Evolutionary conservation across 2,797 vertebrate genomes (phyloP).

Genomic region (Dryobates pubescens): DNA sequence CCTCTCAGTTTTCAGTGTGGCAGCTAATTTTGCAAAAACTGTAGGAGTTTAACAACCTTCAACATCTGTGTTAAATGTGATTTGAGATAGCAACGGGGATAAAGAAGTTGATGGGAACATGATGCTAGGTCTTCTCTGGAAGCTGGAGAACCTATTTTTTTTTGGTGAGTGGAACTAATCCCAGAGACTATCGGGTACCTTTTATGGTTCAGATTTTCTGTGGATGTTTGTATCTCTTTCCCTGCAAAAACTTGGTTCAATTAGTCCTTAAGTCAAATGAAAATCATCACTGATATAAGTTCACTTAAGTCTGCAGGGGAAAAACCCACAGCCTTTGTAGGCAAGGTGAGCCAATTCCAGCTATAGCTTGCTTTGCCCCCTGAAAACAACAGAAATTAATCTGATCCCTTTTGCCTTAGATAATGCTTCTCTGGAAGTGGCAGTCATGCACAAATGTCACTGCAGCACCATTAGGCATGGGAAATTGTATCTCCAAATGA

Average conservation of each 20-base stretch:
- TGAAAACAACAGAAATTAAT: not conserved
- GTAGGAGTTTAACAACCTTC: not conserved
- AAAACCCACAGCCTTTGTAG: not conserved
- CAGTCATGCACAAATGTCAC: not conserved
- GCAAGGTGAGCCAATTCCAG: not conserved
- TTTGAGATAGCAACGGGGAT: accelerated
- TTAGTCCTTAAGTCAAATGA: not conserved
- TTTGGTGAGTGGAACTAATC: not conserved
- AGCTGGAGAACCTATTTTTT: not conserved
- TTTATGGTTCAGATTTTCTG: not conserved
- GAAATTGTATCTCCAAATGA: not conserved
- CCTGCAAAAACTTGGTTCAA: not conserved
- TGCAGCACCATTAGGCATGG: not conserved
- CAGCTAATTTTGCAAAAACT: not conserved
- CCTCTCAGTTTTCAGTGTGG: not conserved
- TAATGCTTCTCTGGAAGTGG: not conserved
- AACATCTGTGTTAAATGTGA: not conserved
- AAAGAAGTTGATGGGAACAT: not conserved
- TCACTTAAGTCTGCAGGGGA: not conserved
- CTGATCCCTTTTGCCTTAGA: accelerated
- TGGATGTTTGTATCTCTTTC: accelerated
- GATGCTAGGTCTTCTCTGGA: not conserved
- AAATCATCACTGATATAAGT: not conserved
- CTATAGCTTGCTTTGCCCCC: not conserved
- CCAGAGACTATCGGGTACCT: not conserved